Evolutionary conservation across 23 tunicate species (phyloP), one percentile per base, ranked within the genome.

Genomic region (Styela clava): DNA sequence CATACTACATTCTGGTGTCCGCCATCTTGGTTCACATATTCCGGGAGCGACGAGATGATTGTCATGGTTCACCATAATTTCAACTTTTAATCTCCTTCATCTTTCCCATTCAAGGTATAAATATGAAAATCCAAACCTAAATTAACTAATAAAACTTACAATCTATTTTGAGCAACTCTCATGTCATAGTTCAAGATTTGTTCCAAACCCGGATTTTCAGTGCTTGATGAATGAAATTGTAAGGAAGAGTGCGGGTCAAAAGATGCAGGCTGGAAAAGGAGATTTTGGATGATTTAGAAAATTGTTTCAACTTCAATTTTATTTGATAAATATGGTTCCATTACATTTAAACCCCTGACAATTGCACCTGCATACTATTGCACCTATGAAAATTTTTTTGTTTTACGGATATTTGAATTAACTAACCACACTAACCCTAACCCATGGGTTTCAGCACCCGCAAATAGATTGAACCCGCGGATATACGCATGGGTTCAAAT

Each of bases 121-220:
- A n/a, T n/a, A n/a, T n/a, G n/a, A n/a, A n/a, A n/a, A n/a, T n/a
- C n/a, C n/a, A n/a, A 12, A 12, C 56, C 56, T 44, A 5, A 44
- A 12, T 44, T 12, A 44, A 44, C 12, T 24, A 24, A 73, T 1
- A 69, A 69, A 27, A 76, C 81, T 76, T 29, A 76, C 81, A 76
- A 24, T 44, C 81, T 51, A 76, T 76, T 52, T n/a, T 52, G 26
- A 20, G 64, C 81, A 52, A 44, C 44, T 44, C 81, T 76, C 81
- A 76, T 76, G 27, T 76, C 67, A 9, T 37, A 29, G 16, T 18
- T 35, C 35, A 34, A 26, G 3, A 71, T 28, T 3, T 28, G 16
- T 16, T 33, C 34, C 3, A 29, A 16, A 71, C 16, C 77, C 5
- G 77, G 52, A 44, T 52, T 76, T 76, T 76, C 81, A 16, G 44